Conservation (phyloP, 2,888 invertebrate species). For the Diaperis boleti region DNA sequence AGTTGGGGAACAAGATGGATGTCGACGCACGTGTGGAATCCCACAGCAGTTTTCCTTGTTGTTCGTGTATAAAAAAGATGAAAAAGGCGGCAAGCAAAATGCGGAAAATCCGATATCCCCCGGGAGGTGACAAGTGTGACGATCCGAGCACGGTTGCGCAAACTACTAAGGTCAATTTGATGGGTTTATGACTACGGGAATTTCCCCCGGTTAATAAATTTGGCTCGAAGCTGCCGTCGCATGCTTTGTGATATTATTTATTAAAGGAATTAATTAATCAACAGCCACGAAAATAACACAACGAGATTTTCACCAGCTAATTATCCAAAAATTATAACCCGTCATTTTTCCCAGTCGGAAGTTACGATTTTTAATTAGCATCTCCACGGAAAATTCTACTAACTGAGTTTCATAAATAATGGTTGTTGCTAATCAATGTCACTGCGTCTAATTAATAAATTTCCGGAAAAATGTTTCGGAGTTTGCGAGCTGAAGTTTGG, state of each 20-base stretch:
- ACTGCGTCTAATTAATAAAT: too few relatives aligned
- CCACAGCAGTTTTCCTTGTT: neutral
- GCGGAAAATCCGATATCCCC: neutral
- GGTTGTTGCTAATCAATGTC: too few relatives aligned
- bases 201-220: constrained; percentile 1
- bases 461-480: too few relatives aligned
- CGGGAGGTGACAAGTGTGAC: neutral
- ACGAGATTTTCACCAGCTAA: constrained; percentile 11
- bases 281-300: neutral
- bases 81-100: neutral
- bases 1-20: too few relatives aligned
- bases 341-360: constrained; percentile 21
- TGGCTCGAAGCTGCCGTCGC: neutral
- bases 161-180: neutral
- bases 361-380: constrained; percentile 21
- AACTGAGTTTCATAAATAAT: constrained; percentile 10
- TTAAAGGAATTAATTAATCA: constrained; percentile 17
- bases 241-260: constrained; percentile 16
- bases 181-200: too few relatives aligned
- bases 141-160: neutral
- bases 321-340: constrained; percentile 9
- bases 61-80: too few relatives aligned
- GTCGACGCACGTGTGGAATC: constrained; percentile 4
- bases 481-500: too few relatives aligned
- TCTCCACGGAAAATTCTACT: neutral